Base-by-base conservation (phyloP, 2,888 invertebrate genomes). In the Mongoloraphidia duomilia region DNA sequence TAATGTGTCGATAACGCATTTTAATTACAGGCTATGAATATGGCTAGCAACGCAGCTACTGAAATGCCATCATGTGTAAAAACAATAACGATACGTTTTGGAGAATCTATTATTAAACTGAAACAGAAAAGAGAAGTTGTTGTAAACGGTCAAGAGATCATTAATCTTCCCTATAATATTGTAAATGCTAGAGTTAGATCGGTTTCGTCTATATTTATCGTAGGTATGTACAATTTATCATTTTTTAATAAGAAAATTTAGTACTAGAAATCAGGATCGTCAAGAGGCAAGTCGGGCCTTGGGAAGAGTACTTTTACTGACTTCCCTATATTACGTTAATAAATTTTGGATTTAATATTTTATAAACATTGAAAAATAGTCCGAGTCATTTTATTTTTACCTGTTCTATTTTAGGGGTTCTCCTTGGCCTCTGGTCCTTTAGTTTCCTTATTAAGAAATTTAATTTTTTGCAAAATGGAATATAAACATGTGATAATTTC, bases 11-110 rank as follows among this genome's bases (percentile, higher is more conserved):
- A 26, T 41, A 37, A 26, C 36, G 26, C 6, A 3, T 5, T 44
- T 44, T 47, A 52, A 42, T 49, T 52, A 10, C 59, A 80, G 78
- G 76, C 73, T 13, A 76, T 85, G 75, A 80, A 79, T 61, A 73
- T 80, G 48, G 76, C 76, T 26, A 69, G 73, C 52, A 72, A 72
- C n/a, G 64, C 67, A 6, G 67, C 75, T 40, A 65, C 71, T 41
- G 71, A 69, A 56, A 62, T 70, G 52, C 86, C 88, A 0, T 85
- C 90, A 0, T 92, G 91, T 63, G 89, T 90, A 0, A 90, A 86
- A 64, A 77, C 88, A 0, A 77, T 89, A 0, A 84, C 78, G 1
- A 65, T 90, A 12, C 71, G 68, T 12, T 67, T 75, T 49, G 61
- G 65, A 52, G 62, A 65, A 49, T 50, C 52, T 0, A 66, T 61